These are phyloP conservation scores for Pantherophis guttatus DNA, from an alignment of 2,113 vertebrate species.

Conservation along the genomic window DNA sequence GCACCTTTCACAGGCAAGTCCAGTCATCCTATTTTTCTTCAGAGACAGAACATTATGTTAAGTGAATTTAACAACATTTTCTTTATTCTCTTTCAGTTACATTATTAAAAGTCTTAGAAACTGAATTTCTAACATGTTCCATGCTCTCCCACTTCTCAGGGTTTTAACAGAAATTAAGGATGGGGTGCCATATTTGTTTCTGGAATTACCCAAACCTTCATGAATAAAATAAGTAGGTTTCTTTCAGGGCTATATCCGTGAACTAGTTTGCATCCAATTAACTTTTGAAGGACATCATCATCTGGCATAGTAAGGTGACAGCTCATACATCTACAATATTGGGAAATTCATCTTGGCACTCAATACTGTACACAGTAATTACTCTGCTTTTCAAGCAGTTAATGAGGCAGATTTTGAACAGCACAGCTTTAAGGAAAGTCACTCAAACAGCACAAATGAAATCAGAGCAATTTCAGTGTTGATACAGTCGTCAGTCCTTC, in stretches of 20 bases:
- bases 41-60: not conserved
- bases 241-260: conserved; percentile 8
- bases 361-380: conserved; percentile 5
- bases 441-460: conserved; percentile 24
- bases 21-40: not conserved
- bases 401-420: conserved; percentile 23
- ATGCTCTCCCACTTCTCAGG: not conserved
- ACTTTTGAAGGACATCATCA: conserved; percentile 4
- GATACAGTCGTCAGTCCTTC: conserved; percentile 7
- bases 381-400: conserved; percentile 14
- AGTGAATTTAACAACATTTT: conserved; percentile 4
- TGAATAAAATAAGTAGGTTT: conserved; percentile 20
- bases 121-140: not conserved
- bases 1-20: not conserved
- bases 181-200: conserved; percentile 6
- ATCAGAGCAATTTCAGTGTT: conserved; percentile 21
- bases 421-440: conserved; percentile 4
- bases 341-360: conserved; percentile 1
- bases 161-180: conserved; percentile 10
- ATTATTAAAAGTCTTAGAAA: not conserved
- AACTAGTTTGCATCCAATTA: conserved; percentile 31
- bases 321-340: conserved; percentile 2
- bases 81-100: not conserved
- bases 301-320: not conserved
- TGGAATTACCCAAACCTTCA: conserved; percentile 17